Evolutionary conservation across 1,140 invertebrate species (phyloP).

Genomic region (Trinorchestia longiramus): DNA sequence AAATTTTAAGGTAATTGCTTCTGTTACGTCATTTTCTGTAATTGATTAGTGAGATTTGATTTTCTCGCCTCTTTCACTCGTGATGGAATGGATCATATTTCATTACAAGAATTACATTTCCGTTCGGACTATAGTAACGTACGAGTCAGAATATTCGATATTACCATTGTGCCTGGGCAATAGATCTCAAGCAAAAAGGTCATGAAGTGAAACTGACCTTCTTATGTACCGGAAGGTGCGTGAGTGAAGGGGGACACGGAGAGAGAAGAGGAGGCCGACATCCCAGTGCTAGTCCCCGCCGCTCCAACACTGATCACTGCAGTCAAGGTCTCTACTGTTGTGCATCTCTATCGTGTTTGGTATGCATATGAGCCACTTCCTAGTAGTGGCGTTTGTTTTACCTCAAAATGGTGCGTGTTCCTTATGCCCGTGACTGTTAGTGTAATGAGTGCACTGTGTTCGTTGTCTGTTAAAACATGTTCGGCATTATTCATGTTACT

Average conservation of each 20-base stretch:
- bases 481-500: too few species aligned
- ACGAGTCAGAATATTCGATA: not conserved
- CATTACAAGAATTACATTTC: not conserved
- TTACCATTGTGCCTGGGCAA: not conserved
- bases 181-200: not conserved
- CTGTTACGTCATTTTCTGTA: not conserved
- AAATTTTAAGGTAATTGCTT: not conserved
- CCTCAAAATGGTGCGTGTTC: not conserved
- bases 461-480: too few species aligned
- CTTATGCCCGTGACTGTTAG: too few species aligned
- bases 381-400: not conserved
- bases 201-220: not conserved
- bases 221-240: not conserved
- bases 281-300: not conserved
- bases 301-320: not conserved
- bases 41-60: not conserved
- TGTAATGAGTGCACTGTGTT: too few species aligned
- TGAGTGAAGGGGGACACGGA: not conserved
- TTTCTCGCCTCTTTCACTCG: not conserved
- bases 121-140: not conserved
- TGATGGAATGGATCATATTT: not conserved
- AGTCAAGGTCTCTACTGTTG: not conserved
- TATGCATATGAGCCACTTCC: not conserved
- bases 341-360: not conserved
- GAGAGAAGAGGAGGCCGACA: slow-evolving; percentile 8